Percentiles rank a stretch among this genome's conserved stretches.
These are phyloP conservation scores for Drosophila sproati DNA, from an alignment of 1,140 invertebrate genomes.

Conservation along the genomic window DNA sequence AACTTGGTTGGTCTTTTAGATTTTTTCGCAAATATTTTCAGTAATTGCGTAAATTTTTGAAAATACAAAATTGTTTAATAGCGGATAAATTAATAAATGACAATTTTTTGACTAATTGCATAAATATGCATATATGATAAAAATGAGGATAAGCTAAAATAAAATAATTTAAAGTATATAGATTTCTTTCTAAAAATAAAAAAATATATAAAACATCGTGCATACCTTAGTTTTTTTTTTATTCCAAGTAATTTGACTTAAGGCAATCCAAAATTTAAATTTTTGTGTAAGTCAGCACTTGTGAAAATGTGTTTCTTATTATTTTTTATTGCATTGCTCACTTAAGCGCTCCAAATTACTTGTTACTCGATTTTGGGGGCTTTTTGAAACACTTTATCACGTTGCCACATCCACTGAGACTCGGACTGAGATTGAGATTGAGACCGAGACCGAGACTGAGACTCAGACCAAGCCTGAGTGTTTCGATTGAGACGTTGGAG, in stretches of 20 bases:
- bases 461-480: constrained; percentile 10
- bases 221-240: constrained; percentile 4
- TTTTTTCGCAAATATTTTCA: constrained; percentile 6
- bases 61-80: background rate
- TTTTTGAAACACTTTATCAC: constrained; percentile 35
- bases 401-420: constrained; percentile 61
- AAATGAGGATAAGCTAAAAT: no score
- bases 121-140: no score
- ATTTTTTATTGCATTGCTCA: constrained; percentile 56
- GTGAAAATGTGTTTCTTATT: constrained; percentile 59
- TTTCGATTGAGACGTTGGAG: constrained; percentile 27
- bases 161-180: no score
- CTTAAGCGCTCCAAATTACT: constrained; percentile 60
- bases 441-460: background rate
- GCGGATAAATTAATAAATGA: background rate
- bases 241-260: background rate
- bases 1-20: constrained; percentile 6
- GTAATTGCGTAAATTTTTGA: constrained; percentile 5
- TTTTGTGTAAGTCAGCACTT: constrained; percentile 50
- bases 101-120: no score
- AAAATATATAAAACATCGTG: background rate
- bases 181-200: background rate
- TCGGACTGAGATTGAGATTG: constrained; percentile 7
- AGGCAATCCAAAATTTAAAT: constrained; percentile 8
- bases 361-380: constrained; percentile 45